phyloP scores from a whole-genome alignment of 2,888 invertebrate species.

The Drosophila austrosaltans region DNA sequence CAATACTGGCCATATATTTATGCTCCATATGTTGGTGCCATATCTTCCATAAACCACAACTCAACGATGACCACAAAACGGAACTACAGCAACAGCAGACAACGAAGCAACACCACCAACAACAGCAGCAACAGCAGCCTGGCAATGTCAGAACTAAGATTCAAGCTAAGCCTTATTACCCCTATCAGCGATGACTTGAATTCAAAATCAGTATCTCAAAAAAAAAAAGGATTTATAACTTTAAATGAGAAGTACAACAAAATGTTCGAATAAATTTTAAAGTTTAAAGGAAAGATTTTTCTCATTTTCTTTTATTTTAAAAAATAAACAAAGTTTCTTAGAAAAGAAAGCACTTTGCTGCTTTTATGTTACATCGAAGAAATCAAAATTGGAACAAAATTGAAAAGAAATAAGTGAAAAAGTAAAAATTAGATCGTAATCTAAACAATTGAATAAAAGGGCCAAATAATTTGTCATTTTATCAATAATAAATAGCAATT shows the following conservation, averaged over 20 bases:
- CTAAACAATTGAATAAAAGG: too few species aligned
- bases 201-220: not conserved
- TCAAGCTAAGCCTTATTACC: conserved; percentile 56
- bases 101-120: conserved; percentile 32
- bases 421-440: too few species aligned
- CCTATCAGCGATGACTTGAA: conserved; percentile 30
- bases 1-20: conserved; percentile 62
- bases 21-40: conserved; percentile 74
- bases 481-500: too few species aligned
- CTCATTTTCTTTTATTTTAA: too few species aligned
- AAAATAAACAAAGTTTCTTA: too few species aligned
- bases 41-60: conserved; percentile 76
- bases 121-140: conserved; percentile 16
- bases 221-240: conserved; percentile 1
- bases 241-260: not conserved
- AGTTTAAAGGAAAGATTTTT: too few species aligned
- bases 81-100: conserved; percentile 53
- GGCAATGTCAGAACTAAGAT: conserved; percentile 20
- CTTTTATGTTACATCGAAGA: too few species aligned
- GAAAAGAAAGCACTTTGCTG: too few species aligned
- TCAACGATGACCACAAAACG: conserved; percentile 62
- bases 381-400: too few species aligned
- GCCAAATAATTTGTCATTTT: too few species aligned
- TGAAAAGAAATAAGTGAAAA: too few species aligned
- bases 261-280: too few species aligned